Conservation (phyloP, 2,113 vertebrate genomes). For the Crocuta crocuta region DNA sequence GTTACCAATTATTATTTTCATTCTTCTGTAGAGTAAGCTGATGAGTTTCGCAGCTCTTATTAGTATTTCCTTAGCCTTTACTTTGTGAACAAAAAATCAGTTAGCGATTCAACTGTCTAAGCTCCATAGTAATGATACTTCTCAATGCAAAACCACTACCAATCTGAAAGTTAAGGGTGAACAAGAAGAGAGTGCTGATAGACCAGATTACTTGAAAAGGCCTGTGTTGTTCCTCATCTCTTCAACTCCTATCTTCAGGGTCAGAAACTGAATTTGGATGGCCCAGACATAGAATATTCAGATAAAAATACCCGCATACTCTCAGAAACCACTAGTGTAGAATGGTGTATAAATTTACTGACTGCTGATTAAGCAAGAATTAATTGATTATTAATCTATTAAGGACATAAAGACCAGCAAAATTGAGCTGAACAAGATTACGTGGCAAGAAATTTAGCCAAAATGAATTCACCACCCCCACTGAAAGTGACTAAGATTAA, state of each 20-base stretch:
- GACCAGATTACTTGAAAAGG: background rate
- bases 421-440: conserved; percentile 17
- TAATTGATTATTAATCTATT: conserved; percentile 2
- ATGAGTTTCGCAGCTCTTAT: background rate
- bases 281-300: background rate
- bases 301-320: background rate
- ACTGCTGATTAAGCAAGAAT: background rate
- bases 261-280: background rate
- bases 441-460: background rate
- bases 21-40: background rate
- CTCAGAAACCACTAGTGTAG: background rate
- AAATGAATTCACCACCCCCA: conserved; percentile 3
- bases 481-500: conserved; percentile 24
- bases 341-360: conserved; percentile 11
- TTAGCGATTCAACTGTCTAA: background rate
- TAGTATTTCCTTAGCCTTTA: background rate
- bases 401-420: background rate
- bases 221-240: background rate
- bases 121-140: background rate
- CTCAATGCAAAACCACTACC: background rate
- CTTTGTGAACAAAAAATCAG: background rate
- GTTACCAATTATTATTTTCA: background rate
- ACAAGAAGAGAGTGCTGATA: background rate
- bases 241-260: background rate
- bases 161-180: background rate